Conservation (phyloP, 2,888 invertebrate species). For the Pachycephus smyrnensis region DNA sequence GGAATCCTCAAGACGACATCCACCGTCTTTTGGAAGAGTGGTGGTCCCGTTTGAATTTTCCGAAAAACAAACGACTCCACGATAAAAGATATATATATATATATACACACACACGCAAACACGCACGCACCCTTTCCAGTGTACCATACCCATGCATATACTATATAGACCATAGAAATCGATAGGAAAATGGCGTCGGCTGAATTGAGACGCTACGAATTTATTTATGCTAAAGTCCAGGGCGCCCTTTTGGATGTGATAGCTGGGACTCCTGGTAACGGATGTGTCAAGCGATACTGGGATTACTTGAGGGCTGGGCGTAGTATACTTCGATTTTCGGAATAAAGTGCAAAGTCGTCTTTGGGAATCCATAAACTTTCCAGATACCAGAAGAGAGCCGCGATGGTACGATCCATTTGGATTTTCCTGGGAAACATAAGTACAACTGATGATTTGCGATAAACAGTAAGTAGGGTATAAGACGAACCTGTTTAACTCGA, state of each 20-base stretch:
- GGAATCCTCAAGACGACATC: not conserved
- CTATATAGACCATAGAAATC: slow-evolving; percentile 9
- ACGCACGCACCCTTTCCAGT: not conserved
- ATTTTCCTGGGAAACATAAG: not conserved
- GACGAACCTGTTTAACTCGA: not conserved
- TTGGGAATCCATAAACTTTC: not conserved
- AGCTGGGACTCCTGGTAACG: not conserved
- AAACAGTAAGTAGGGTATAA: not conserved
- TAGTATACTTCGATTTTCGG: not conserved
- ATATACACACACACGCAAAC: not conserved
- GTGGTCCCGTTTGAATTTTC: not conserved
- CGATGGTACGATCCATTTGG: not conserved
- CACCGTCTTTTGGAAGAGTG: not conserved
- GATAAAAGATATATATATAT: slow-evolving; percentile 36
- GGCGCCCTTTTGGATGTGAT: not conserved
- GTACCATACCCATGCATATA: not conserved
- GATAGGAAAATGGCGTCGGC: slow-evolving; percentile 35
- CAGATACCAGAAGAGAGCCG: too few relatives aligned
- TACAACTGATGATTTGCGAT: not conserved
- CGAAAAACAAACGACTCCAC: slow-evolving; percentile 12
- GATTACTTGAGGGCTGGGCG: not conserved
- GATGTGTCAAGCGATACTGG: not conserved
- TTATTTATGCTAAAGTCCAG: slow-evolving; percentile 27
- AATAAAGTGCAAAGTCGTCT: not conserved
- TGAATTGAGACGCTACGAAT: slow-evolving; percentile 23